Evolutionary conservation across 1,140 invertebrate species (phyloP), one percentile per base, ranked within the genome.

Genomic region (Tetraneura akinire): DNA sequence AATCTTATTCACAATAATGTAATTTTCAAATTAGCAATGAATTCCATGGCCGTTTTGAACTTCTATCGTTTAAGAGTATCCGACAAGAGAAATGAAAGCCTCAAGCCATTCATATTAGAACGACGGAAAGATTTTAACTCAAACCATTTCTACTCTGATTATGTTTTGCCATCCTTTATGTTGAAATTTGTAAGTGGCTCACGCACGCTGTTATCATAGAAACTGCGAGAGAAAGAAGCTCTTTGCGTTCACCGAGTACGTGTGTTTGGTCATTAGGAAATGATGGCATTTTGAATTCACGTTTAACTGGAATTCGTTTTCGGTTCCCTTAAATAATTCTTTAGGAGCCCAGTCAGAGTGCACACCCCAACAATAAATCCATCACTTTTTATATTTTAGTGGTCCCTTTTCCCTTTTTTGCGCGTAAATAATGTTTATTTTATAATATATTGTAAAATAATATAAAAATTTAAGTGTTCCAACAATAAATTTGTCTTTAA

Each of bases 121-220:
- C 1, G 23, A 57, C 4, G n/a, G n/a, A 76, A 76, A 21, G 29
- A 55, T 37, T 73, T 73, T 37, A 57, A 60, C 10, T 76, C 71
- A 60, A 78, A 5, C 37, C 53, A 3, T 78, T 62, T 60, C 42
- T 47, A 60, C 21, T 45, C 51, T 13, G 74, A 55, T 78, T 78
- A 60, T 62, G 16, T 29, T 47, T 26, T 26, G 4, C 74, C 21
- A 45, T 71, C 47, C 68, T 60, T 78, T 60, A 32, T 45, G 74
- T 78, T 21, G 37, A 62, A 78, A 78, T 78, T 78, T 62, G 74
- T 78, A 78, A 78, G 74, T 78, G 55, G 74, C 74, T 78, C 74
- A 78, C 74, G 74, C 74, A 78, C 74, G 42, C 74, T 62, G 55
- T 78, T 57, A 60, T 74, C 74, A 42, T 62, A 26, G 68, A 29